Percentiles rank a stretch among this genome's conserved stretches.
These are phyloP conservation scores for Bettongia penicillata DNA, from an alignment of 2,113 vertebrate genomes.

Conservation along the genomic window DNA sequence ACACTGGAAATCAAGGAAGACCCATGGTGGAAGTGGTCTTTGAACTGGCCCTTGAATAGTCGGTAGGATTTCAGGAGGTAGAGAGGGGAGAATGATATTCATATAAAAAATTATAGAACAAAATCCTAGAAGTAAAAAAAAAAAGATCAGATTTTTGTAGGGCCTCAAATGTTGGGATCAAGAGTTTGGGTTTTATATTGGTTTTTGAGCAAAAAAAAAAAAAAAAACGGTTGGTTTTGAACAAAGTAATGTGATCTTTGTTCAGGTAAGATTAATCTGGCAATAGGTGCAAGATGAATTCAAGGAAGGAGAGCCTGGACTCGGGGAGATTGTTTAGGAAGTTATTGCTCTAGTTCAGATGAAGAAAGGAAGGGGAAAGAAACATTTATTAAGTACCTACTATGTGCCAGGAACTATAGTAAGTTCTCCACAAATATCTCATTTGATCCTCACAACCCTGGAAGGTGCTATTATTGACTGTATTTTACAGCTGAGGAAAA, in stretches of 20 bases:
- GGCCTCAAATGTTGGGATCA: not conserved
- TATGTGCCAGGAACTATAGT: not conserved
- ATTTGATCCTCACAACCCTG: not conserved
- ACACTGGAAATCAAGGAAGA: too few relatives aligned
- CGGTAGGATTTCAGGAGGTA: too few relatives aligned
- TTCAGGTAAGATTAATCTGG: not conserved
- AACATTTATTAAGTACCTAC: not conserved
- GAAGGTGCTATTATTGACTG: not conserved
- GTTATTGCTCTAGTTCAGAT: not conserved
- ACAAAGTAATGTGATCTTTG: not conserved
- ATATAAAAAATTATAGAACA: not conserved
- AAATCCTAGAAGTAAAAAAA: not conserved
- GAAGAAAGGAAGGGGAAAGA: not conserved
- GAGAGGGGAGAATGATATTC: not conserved
- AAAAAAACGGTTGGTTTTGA: too few relatives aligned
- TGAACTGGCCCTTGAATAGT: too few relatives aligned
- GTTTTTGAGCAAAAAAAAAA: not conserved
- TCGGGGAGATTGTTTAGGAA: not conserved
- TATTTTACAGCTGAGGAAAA: not conserved
- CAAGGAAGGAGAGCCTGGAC: not conserved
- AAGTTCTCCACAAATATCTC: not conserved
- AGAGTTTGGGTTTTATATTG: not conserved
- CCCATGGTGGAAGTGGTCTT: too few relatives aligned
- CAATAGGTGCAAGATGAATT: not conserved
- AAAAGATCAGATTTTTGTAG: not conserved